Evolutionary conservation across 1,140 invertebrate species (phyloP).

Genomic region (Oppia nitens): DNA sequence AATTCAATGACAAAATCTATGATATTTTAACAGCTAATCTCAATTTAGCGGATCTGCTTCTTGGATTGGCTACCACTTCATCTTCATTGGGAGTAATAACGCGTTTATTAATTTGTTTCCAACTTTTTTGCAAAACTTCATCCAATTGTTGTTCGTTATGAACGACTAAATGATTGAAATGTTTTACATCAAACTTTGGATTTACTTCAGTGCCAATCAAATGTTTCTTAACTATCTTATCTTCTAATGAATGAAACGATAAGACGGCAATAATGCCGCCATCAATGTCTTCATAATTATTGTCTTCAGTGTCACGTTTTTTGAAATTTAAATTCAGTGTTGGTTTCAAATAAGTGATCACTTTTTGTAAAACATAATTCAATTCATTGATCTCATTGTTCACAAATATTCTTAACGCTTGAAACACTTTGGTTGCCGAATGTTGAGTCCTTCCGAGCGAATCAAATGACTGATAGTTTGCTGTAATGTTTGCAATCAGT

Average conservation of each 20-base stretch:
- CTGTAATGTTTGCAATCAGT: conserved; percentile 37
- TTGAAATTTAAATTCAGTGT: not conserved
- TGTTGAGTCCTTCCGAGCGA: conserved; percentile 49
- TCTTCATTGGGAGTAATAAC: conserved; percentile 49
- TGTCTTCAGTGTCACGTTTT: not conserved
- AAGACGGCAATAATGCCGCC: conserved; percentile 60
- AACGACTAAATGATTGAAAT: conserved; percentile 20
- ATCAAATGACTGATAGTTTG: conserved; percentile 43
- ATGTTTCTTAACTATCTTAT: conserved; percentile 83
- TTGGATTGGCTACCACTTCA: conserved; percentile 59
- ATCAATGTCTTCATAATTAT: not conserved
- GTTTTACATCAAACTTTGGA: conserved; percentile 23
- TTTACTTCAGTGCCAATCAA: conserved; percentile 48
- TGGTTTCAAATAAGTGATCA: conserved; percentile 45
- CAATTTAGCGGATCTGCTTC: conserved; percentile 70
- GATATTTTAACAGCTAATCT: conserved; percentile 53
- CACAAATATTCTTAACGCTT: conserved; percentile 84
- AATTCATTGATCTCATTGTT: conserved; percentile 95
- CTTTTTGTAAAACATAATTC: conserved; percentile 66
- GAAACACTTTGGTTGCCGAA: conserved; percentile 77
- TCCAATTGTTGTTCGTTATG: conserved; percentile 39
- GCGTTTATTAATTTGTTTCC: conserved; percentile 62
- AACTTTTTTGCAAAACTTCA: conserved; percentile 41
- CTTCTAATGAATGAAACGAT: conserved; percentile 83
- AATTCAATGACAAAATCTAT: too few species aligned